Evolutionary conservation across 2,888 invertebrate species (phyloP), one percentile per base, ranked within the genome.

Genomic region (Chrysotoxum bicinctum): DNA sequence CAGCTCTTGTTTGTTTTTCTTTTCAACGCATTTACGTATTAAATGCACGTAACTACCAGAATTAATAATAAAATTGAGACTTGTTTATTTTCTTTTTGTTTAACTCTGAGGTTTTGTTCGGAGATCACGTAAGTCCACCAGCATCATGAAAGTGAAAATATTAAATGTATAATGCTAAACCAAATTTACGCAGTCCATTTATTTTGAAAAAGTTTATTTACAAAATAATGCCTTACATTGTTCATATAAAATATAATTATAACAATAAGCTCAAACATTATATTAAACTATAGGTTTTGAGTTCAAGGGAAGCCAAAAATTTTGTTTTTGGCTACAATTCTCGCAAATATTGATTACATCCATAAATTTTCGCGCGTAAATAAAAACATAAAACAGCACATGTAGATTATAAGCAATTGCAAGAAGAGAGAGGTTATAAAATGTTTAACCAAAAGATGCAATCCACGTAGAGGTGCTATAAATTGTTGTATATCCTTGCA

Each of bases 121-220:
- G 8, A 37, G 21, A 58, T 58, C 21, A 14, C 19, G 12, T 35
- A 35, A 35, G 0, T 14, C 35, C 14, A 56, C 7, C 37, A 58
- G 37, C 21, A 58, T 37, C 58, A 21, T 37, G 58, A 58, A 58
- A 58, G 58, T 58, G 58, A 58, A 58, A 58, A 58, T n/a, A 58
- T 19, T 58, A 14, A 58, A 21, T 37, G 14, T n/a, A 21, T 32
- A 5, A 35, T 58, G 19, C 21, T 58, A 1, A 58, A 35, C 56
- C 21, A 19, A 40, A 2, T 1, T 1, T 10, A 37, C 35, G 56
- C 58, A 58, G 37, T n/a, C n/a, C 16, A 50, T 14, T 23, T 14
- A 50, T 50, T 50, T 14, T 23, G 14, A 14, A 26, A 26, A 40
- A n/a, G 40, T 60, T 19, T 40, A 43, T 60, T 60, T 60, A 60